Evolutionary conservation across 1,140 invertebrate species (phyloP), one percentile per base, ranked within the genome.

Genomic region (Ips nitidus): DNA sequence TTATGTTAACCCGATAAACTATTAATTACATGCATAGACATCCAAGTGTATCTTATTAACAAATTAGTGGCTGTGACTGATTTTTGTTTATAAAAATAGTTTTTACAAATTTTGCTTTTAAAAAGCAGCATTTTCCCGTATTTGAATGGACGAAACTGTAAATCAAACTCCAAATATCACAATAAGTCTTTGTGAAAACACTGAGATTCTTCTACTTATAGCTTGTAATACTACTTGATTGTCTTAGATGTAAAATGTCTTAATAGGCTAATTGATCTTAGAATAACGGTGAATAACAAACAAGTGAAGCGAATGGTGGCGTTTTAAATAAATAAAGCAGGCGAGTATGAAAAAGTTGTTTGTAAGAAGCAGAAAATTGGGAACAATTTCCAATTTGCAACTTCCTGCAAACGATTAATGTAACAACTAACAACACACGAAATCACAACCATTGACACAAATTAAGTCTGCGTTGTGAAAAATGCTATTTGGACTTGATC

Each of bases 241-340:
- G 45, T 50, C 45, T 50, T 50, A 50, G 22, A 1, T 50, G 22
- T 50, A 50, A 50, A 50, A 50, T 22, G 45, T 39, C 38, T 58
- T 58, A 22, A 56, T 6, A 22, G 2, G 53, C 53, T 56, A 56
- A 56, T 37, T 56, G 37, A 7, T 37, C 38, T 58, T 39, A 41
- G 45, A 22, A 50, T 50, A 22, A 8, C 45, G 45, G 45, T 50
- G 45, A 50, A 58, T 2, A 58, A 58, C 56, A 41, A 63, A 63
- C 50, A 63, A 38, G 50, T 52, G 61, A 63, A 40, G 40, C 5
- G 41, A 22, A 63, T 63, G 61, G 61, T 63, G 61, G 61, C 61
- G 41, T 38, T 63, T 63, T 63, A 6, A 63, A 63, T 63, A 63
- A 63, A 63, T 63, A 63, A 63, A 63, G 61, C 61, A 52, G 45